Percentiles rank a stretch among this genome's conserved stretches.
Conservation (phyloP, 2,113 vertebrate species). For the Megaleporinus macrocephalus region DNA sequence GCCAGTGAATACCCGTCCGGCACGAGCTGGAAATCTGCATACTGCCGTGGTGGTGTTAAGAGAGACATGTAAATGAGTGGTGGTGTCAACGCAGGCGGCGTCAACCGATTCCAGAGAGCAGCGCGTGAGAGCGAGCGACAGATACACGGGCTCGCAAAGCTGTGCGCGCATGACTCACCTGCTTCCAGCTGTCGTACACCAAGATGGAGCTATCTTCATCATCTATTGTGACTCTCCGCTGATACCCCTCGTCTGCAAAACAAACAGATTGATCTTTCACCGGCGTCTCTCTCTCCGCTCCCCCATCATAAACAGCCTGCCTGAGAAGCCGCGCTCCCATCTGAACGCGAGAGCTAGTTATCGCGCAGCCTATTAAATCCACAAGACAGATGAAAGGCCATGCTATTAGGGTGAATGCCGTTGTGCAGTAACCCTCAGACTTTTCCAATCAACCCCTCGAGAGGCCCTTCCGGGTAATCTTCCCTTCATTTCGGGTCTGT, state of each 20-base stretch:
- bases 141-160: not conserved
- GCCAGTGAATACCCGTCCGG: not conserved
- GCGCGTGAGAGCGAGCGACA: not conserved
- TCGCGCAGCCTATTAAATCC: constrained; percentile 29
- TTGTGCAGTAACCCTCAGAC: not conserved
- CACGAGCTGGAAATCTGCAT: not conserved
- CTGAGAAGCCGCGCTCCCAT: constrained; percentile 9
- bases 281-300: not conserved
- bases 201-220: constrained; percentile 80
- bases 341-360: not conserved
- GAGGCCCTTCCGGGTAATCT: constrained; percentile 33
- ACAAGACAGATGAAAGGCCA: constrained; percentile 36
- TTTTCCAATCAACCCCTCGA: constrained; percentile 37
- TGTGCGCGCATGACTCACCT: constrained; percentile 63
- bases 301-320: constrained; percentile 4
- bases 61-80: constrained; percentile 8
- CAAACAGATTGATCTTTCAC: constrained; percentile 31
- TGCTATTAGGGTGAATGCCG: constrained; percentile 39
- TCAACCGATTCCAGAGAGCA: not conserved
- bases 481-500: constrained; percentile 9
- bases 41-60: not conserved
- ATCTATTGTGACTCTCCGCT: constrained; percentile 75
- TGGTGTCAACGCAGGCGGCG: constrained; percentile 28
- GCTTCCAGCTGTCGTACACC: constrained; percentile 81
- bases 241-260: constrained; percentile 77